Evolutionary conservation across 2,888 invertebrate species (phyloP).

Genomic region (Acrobasis suavella): DNA sequence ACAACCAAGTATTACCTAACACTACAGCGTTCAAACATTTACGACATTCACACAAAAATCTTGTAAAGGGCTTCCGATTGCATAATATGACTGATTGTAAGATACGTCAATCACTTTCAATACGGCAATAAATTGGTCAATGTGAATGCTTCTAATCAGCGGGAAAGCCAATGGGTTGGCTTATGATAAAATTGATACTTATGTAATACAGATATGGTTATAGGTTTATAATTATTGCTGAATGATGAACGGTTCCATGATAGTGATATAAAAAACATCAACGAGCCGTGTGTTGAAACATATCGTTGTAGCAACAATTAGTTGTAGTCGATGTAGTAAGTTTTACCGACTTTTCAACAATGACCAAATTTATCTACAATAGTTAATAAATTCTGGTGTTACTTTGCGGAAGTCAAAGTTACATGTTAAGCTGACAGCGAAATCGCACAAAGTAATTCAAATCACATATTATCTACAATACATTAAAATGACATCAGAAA

Average conservation of each 20-base stretch:
- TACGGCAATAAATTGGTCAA: slow-evolving; percentile 26
- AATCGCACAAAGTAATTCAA: no score
- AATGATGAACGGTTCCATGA: background rate
- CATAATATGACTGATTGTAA: slow-evolving; percentile 18
- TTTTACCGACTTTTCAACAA: no score
- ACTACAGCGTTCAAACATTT: background rate
- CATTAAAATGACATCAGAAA: no score
- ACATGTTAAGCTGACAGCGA: no score
- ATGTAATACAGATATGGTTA: slow-evolving; percentile 16
- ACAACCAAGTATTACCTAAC: background rate
- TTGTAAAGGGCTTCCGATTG: slow-evolving; percentile 21
- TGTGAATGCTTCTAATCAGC: slow-evolving; percentile 27
- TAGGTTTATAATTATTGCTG: background rate
- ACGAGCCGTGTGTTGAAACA: no score
- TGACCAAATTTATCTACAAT: no score
- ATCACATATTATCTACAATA: no score
- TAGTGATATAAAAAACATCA: background rate
- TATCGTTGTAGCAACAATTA: no score
- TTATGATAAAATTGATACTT: slow-evolving; percentile 17
- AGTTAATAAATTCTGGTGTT: no score
- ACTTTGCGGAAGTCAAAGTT: no score
- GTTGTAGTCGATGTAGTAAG: no score
- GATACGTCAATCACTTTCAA: slow-evolving; percentile 23
- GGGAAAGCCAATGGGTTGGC: slow-evolving; percentile 33
- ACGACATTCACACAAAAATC: slow-evolving; percentile 8